A percentile compares a stretch with the other conserved stretches of the same genome.
Conservation (phyloP, 2,113 vertebrate species). For the Podocnemis expansa region DNA sequence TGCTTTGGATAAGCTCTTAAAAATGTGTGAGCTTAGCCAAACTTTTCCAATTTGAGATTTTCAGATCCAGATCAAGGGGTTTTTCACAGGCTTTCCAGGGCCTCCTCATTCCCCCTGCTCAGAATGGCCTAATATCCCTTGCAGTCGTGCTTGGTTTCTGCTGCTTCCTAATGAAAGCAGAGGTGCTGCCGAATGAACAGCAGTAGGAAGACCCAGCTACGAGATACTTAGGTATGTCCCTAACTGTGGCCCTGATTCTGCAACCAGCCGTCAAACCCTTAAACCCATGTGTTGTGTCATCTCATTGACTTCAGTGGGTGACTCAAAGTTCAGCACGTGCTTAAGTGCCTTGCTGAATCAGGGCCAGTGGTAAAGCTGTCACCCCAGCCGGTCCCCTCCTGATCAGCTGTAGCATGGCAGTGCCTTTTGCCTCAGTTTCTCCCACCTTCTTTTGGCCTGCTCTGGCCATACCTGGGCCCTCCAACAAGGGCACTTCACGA, state of each 20-base stretch:
- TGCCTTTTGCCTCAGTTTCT: not conserved
- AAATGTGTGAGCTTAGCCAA: no score
- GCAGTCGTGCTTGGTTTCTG: not conserved
- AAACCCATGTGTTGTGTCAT: not conserved
- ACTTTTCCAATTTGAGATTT: no score
- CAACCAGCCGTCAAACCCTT: not conserved
- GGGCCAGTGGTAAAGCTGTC: no score
- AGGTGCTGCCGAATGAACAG: not conserved
- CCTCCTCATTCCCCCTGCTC: no score
- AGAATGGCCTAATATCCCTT: no score
- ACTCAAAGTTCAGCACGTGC: not conserved
- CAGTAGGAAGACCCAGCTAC: not conserved
- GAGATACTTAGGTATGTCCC: not conserved
- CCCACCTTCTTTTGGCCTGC: not conserved
- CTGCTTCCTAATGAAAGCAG: not conserved
- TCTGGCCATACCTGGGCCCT: not conserved
- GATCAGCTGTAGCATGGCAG: not conserved
- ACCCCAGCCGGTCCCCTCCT: not conserved
- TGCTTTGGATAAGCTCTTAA: no score
- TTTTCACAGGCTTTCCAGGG: no score
- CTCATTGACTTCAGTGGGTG: not conserved
- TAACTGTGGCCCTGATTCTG: not conserved
- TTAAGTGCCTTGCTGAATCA: not conserved
- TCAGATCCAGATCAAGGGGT: no score
- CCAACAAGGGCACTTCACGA: not conserved